Base-by-base conservation (phyloP, 2,888 invertebrate genomes). In the Acholoe squamosa region DNA sequence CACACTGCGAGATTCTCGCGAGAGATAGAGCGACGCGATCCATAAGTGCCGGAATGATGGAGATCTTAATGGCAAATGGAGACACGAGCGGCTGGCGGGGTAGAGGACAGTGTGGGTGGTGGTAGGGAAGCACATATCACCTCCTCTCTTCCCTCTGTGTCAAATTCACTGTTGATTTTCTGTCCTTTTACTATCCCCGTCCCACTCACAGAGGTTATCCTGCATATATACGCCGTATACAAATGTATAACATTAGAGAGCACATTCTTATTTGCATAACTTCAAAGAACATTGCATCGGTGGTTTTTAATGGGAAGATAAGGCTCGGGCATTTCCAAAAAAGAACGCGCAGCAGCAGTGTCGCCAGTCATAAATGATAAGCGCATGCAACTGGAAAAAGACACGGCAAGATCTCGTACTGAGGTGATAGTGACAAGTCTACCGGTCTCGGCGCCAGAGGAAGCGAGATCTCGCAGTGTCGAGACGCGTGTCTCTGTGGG, bases 141-240 rank as follows among this genome's bases (percentile, higher is more conserved):
- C 76, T 76, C 76, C 76, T 31, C 76, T 31, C 16, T 16, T 31
- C 76, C 43, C 43, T 54, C 0, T 25, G 86, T 86, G 25, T 51
- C 52, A 54, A 86, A 52, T 1, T 54, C 86, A 86, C 25, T 86
- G 54, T 54, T 86, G 86, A 86, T 86, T 54, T 86, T 86, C 84
- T 84, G 84, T 43, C 84, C 34, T 43, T 34, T 84, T 19, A 28
- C 76, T 0, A 76, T 5, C 76, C 43, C 43, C 43, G n/a, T n/a
- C n/a, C n/a, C n/a, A n/a, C n/a, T n/a, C n/a, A n/a, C 43, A 43
- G 10, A 43, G 10, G 43, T 43, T 43, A 43, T 3, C 43, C 43
- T 10, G 3, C 43, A 3, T 43, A 43, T 43, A 43, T n/a, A 43
- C 10, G 43, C 10, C 43, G 5, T 43, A 3, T 43, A n/a, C n/a